phyloP scores from a whole-genome alignment of 2,797 vertebrate species.

The Pteronotus mesoamericanus region DNA sequence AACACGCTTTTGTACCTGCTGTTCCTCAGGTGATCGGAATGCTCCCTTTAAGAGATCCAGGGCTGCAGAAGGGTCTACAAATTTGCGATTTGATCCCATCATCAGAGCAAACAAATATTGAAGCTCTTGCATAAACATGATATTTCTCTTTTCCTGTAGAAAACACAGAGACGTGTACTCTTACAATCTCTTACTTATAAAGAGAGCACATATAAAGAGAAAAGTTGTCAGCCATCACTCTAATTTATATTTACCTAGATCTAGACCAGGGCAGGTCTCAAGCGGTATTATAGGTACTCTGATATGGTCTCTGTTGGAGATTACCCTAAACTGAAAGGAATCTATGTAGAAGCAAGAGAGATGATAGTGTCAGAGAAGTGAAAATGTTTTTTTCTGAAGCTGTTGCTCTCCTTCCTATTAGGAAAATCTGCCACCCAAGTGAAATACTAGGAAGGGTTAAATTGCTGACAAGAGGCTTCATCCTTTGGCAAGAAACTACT shows the following conservation, averaged over 20 bases:
- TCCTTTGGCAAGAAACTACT: background rate
- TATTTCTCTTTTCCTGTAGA: constrained; percentile 93
- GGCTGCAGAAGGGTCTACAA: constrained; percentile 93
- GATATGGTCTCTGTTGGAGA: background rate
- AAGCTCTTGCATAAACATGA: constrained; percentile 97
- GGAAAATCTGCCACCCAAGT: background rate
- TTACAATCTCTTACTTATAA: constrained; percentile 6
- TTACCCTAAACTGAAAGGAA: background rate
- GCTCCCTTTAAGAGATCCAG: constrained; percentile 93
- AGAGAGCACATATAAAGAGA: background rate
- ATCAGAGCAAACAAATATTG: constrained; percentile 95
- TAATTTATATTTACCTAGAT: background rate
- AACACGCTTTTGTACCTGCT: constrained; percentile 87
- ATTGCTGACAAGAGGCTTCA: fast-evolving
- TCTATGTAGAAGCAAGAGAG: background rate
- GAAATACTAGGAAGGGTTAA: background rate
- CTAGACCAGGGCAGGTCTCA: background rate
- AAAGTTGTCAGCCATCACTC: background rate
- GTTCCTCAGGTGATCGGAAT: constrained; percentile 92
- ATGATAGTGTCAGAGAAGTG: background rate
- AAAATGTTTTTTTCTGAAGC: background rate
- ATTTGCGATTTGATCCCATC: constrained; percentile 93
- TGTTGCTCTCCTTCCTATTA: background rate
- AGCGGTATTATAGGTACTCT: background rate
- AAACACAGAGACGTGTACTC: constrained; percentile 47